Evolutionary conservation across 2,797 vertebrate species (phyloP), one percentile per base, ranked within the genome.

Genomic region (Scomberomorus guttatus): DNA sequence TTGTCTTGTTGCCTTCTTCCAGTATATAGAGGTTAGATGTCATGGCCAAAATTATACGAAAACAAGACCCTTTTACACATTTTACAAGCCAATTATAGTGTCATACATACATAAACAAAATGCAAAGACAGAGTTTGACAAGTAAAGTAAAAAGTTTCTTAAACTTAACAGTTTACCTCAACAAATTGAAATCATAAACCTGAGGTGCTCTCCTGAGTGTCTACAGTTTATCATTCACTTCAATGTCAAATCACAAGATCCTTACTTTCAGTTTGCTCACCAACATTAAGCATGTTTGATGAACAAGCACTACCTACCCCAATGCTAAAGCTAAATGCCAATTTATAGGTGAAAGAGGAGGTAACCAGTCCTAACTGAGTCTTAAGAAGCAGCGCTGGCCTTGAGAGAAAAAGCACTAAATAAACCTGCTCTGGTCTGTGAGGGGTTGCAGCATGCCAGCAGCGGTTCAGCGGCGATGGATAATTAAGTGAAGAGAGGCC

Each of bases 401-500:
- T 56, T 24, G 9, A 51, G 48, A 67, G 57, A 59, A 59, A 29
- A 20, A 42, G 9, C 25, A 54, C 13, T 48, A 74, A 57, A 66
- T 55, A 71, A 77, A 66, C 11, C 44, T 32, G 34, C 51, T 77
- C 68, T 29, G 54, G 20, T 68, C 42, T n/a, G 22, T 81, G 62
- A 73, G 56, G 44, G 72, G 67, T 75, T 27, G 52, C 14, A 34
- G 34, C 0, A 2, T 29, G 71, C 54, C 14, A 22, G 52, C 37
- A 69, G 64, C n/a, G 59, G 69, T 39, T 82, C 68, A 77, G 50
- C 0, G 17, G 72, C 44, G 55, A 69, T 50, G 65, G 72, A 82
- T 90, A 82, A 90, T 93, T 90, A 92, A 84, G 75, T 72, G 72
- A 65, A 73, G 56, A 60, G 87, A 64, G 80, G 74, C 55, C 75